Percentiles rank a stretch among this genome's conserved stretches.
Evolutionary conservation across 2,113 vertebrate genomes (phyloP).

Genomic region (Hemicordylus capensis): DNA sequence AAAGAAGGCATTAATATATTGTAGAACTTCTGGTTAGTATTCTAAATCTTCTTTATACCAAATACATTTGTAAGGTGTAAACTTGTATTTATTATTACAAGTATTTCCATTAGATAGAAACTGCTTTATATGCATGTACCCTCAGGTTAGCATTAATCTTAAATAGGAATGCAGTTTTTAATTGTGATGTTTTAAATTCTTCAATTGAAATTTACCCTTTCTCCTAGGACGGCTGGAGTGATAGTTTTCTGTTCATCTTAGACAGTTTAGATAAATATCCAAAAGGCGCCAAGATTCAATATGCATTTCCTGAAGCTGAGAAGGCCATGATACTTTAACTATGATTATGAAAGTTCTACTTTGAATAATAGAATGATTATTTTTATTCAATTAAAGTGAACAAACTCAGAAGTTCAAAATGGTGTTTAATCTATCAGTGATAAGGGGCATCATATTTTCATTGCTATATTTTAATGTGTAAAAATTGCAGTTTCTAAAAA

Average conservation of each 20-base stretch:
- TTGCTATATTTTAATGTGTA: too few species aligned
- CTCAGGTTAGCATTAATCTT: conserved; percentile 88
- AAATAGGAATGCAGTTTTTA: conserved; percentile 90
- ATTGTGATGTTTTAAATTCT: conserved; percentile 96
- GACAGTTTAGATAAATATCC: conserved; percentile 91
- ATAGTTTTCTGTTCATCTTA: conserved; percentile 91
- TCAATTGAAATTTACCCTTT: conserved; percentile 95
- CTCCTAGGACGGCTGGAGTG: conserved; percentile 88
- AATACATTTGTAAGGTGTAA: conserved; percentile 58
- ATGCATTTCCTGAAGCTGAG: conserved; percentile 86
- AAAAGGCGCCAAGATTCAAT: conserved; percentile 89
- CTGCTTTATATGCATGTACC: conserved; percentile 87
- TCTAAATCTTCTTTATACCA: conserved; percentile 36
- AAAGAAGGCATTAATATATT: conserved; percentile 48
- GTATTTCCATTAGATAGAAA: conserved; percentile 64
- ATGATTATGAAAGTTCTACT: conserved; percentile 75
- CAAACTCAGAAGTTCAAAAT: conserved; percentile 58
- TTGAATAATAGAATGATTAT: conserved; percentile 77
- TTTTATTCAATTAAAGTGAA: conserved; percentile 62
- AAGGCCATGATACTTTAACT: conserved; percentile 75
- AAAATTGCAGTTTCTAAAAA: too few species aligned
- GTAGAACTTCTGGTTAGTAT: conserved; percentile 47
- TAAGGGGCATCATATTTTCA: too few species aligned
- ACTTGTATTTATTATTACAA: conserved; percentile 59
- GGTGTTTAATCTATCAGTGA: conserved; percentile 56